Percentiles rank a stretch among this genome's conserved stretches.
Conservation (phyloP, 2,113 vertebrate species). For the Poeciliopsis turrubarensis region DNA sequence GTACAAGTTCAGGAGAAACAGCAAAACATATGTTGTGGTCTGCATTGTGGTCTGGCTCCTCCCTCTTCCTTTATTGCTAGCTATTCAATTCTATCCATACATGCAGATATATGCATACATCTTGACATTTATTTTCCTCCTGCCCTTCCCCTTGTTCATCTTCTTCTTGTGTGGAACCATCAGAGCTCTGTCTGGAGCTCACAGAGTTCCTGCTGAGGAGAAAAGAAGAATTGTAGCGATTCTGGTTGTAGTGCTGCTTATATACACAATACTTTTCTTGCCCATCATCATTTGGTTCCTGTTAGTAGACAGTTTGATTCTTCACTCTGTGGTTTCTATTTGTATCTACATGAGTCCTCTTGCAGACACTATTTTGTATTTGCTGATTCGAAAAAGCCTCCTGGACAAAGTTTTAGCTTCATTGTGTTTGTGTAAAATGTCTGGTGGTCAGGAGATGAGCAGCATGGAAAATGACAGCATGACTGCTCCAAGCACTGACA, state of each 20-base stretch:
- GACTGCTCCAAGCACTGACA: too few relatives aligned
- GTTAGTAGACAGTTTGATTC: background rate
- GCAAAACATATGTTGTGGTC: background rate
- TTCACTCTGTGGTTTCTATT: background rate
- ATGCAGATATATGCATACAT: rapidly evolving
- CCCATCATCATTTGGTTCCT: background rate
- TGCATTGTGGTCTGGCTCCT: background rate
- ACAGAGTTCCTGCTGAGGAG: background rate
- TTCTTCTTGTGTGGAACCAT: conserved; percentile 12
- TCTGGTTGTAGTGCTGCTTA: conserved; percentile 12
- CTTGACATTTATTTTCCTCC: rapidly evolving
- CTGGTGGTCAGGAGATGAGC: background rate
- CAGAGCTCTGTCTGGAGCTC: background rate
- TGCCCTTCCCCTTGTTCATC: conserved; percentile 12
- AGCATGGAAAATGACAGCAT: background rate
- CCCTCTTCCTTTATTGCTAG: background rate
- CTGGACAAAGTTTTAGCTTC: background rate
- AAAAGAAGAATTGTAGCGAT: background rate
- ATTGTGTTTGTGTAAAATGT: background rate
- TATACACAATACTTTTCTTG: conserved; percentile 5
- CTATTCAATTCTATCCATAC: background rate
- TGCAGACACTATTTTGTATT: background rate
- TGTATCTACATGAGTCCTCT: background rate
- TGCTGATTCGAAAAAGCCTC: background rate
- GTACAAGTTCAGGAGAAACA: background rate